Evolutionary conservation across 2,113 vertebrate genomes (phyloP).

Genomic region (Saguinus midas): DNA sequence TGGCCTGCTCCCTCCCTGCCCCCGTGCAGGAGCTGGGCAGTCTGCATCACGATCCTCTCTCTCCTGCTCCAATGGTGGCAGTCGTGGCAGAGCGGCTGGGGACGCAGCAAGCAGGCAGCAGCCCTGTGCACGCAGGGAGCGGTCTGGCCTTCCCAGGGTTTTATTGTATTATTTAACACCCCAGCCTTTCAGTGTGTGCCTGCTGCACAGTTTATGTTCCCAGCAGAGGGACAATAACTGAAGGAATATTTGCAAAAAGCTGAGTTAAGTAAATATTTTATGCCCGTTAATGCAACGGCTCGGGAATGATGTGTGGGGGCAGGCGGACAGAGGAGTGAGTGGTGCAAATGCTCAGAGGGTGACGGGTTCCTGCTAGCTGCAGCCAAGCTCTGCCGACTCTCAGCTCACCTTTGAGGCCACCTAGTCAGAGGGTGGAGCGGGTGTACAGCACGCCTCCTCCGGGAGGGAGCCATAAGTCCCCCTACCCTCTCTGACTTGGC

Average conservation of each 20-base stretch:
- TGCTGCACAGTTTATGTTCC: conserved; percentile 56
- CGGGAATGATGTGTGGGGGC: accelerated
- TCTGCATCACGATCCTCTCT: not conserved
- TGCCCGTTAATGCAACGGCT: conserved; percentile 69
- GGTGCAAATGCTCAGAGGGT: not conserved
- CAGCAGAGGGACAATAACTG: conserved; percentile 72
- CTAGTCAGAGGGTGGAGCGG: no score
- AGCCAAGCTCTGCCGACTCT: not conserved
- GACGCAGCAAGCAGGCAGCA: not conserved
- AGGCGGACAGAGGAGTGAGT: accelerated
- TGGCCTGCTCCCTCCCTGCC: accelerated
- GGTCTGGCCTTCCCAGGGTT: not conserved
- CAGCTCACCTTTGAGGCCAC: not conserved
- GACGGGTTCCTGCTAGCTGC: accelerated
- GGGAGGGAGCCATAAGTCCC: no score
- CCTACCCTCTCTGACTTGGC: not conserved
- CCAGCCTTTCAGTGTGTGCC: conserved; percentile 54
- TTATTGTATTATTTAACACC: conserved; percentile 73
- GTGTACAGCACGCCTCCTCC: not conserved
- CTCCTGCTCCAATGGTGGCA: not conserved
- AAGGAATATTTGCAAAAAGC: conserved; percentile 79
- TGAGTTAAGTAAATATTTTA: conserved; percentile 79
- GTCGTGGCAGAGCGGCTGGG: not conserved
- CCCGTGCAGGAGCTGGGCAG: accelerated
- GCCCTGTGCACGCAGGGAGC: not conserved